Conservation (phyloP, 2,113 vertebrate genomes). For the Marmota monax region DNA sequence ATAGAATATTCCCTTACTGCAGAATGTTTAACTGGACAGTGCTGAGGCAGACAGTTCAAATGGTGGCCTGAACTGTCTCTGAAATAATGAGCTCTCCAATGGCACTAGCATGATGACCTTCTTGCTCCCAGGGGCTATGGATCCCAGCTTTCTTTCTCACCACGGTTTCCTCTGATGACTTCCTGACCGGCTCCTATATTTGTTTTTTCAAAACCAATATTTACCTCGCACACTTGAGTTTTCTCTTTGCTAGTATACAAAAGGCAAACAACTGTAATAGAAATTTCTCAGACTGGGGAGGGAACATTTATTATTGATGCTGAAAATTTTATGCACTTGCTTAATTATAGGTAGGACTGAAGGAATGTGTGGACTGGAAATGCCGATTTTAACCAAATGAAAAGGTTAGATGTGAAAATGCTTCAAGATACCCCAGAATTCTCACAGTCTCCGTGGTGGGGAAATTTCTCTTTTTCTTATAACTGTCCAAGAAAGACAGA, state of each 20-base stretch:
- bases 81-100: not conserved
- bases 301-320: constrained; percentile 5
- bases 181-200: constrained; percentile 23
- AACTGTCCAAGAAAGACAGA: constrained; percentile 9
- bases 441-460: not conserved
- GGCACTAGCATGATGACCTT: not conserved
- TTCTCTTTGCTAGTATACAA: constrained; percentile 16
- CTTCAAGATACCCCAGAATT: not conserved
- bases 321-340: constrained; percentile 18
- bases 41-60: not conserved
- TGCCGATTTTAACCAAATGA: not conserved
- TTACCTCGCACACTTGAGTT: constrained; percentile 1
- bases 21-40: not conserved
- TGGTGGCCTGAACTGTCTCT: not conserved
- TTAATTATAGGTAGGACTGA: constrained; percentile 24
- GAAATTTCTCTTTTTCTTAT: not conserved
- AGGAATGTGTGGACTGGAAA: not conserved
- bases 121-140: not conserved
- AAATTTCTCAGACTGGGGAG: not conserved
- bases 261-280: not conserved
- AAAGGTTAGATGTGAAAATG: not conserved
- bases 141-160: not conserved
- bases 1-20: not conserved
- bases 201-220: constrained; percentile 44
- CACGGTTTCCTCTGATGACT: not conserved